These are phyloP conservation scores for Magallana nippona DNA, from an alignment of 2,888 invertebrate species.

Conservation along the genomic window DNA sequence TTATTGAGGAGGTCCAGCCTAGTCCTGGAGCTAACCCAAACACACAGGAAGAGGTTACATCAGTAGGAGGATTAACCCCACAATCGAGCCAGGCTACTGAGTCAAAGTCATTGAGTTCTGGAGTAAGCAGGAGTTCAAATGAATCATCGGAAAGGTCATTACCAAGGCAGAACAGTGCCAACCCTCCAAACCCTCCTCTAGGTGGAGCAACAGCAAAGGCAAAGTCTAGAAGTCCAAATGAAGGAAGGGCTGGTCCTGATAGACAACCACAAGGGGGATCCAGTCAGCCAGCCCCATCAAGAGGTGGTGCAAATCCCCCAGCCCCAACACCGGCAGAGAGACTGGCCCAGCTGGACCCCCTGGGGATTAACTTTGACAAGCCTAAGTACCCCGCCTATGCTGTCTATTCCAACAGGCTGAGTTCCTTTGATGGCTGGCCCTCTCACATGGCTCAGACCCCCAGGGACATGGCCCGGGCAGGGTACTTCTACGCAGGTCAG, in stretches of 20 bases:
- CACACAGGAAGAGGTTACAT: neutral
- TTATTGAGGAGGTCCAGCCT: neutral
- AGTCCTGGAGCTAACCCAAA: neutral
- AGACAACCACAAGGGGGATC: no score
- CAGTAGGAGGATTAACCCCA: neutral
- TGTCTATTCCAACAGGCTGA: conserved; percentile 51
- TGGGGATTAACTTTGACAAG: conserved; percentile 49
- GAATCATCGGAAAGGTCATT: neutral
- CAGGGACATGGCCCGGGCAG: conserved; percentile 90
- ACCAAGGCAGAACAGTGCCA: neutral
- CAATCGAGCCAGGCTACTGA: neutral
- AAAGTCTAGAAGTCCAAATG: no score
- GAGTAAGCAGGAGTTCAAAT: neutral
- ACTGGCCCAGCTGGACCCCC: conserved; percentile 20
- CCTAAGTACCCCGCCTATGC: conserved; percentile 60
- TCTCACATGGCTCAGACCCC: conserved; percentile 89
- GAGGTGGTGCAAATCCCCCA: neutral
- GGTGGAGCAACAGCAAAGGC: no score
- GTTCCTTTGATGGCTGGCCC: conserved; percentile 84
- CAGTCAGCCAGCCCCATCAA: no score
- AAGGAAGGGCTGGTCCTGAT: no score
- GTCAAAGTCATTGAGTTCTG: neutral
- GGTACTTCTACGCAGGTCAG: conserved; percentile 92
- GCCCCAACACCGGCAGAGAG: neutral
- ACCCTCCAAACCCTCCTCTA: neutral